These are phyloP conservation scores for Pogonophryne albipinna DNA, from an alignment of 2,797 vertebrate species.

Conservation along the genomic window DNA sequence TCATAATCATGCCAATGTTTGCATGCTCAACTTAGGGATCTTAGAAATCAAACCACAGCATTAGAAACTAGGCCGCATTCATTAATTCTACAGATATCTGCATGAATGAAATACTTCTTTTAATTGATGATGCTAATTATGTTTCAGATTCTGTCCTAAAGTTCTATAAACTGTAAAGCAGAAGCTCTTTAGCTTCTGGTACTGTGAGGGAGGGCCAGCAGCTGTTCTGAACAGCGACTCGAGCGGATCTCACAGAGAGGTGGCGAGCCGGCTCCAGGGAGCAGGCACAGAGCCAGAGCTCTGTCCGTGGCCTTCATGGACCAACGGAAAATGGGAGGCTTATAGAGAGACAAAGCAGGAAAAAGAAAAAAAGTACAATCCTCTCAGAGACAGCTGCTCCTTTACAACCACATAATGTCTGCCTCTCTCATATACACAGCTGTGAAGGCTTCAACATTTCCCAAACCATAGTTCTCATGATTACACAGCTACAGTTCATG, in stretches of 20 bases:
- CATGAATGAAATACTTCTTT: conserved; percentile 3
- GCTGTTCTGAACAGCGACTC: conserved; percentile 64
- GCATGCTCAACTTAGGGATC: not conserved
- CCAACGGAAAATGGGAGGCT: conserved; percentile 75
- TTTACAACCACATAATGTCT: conserved; percentile 63
- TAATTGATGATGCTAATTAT: not conserved
- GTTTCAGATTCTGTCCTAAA: not conserved
- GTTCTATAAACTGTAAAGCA: not conserved
- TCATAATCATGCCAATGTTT: conserved; percentile 2
- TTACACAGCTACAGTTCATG: conserved; percentile 26
- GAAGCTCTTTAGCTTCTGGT: conserved; percentile 39
- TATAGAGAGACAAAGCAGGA: conserved; percentile 73
- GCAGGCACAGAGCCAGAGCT: conserved; percentile 73
- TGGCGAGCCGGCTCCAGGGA: conserved; percentile 63
- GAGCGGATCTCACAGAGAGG: conserved; percentile 57
- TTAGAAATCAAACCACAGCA: not conserved
- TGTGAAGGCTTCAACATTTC: conserved; percentile 62
- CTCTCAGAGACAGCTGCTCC: conserved; percentile 79
- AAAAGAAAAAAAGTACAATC: conserved; percentile 46
- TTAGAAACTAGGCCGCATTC: not conserved
- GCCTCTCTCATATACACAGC: conserved; percentile 69
- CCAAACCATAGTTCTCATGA: conserved; percentile 33
- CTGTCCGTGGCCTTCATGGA: conserved; percentile 67
- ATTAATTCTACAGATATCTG: not conserved
- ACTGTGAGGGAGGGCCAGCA: conserved; percentile 55